Conservation (phyloP, 2,888 invertebrate species). For the Saturnia pavonia region DNA sequence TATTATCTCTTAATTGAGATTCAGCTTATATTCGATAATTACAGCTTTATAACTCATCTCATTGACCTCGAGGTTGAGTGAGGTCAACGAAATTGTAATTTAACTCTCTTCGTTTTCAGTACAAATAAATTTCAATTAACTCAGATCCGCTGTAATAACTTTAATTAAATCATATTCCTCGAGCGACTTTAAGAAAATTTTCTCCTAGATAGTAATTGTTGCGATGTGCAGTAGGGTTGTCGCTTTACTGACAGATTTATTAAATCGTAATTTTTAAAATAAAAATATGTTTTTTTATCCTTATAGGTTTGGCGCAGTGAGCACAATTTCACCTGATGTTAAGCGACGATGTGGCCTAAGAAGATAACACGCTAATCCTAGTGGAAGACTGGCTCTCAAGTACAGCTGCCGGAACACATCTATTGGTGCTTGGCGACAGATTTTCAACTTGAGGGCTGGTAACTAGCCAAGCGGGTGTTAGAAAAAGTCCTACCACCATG, state of each 20-base stretch:
- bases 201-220: conserved; percentile 47
- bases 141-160: conserved; percentile 64
- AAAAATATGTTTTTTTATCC: no score
- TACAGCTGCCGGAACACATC: no score
- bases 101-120: conserved; percentile 57
- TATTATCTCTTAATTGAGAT: conserved; percentile 21
- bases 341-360: no score
- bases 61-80: conserved; percentile 44
- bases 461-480: no score
- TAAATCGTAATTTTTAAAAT: background rate
- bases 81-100: conserved; percentile 63
- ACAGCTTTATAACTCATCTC: conserved; percentile 45
- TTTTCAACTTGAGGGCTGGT: no score
- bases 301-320: no score
- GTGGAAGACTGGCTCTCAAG: no score
- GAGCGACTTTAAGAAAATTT: conserved; percentile 50
- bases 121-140: conserved; percentile 76
- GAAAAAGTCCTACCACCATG: no score
- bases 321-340: no score
- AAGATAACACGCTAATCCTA: no score
- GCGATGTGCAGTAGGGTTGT: conserved; percentile 51
- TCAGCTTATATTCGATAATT: conserved; percentile 38
- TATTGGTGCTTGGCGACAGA: no score
- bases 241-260: conserved; percentile 16
- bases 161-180: conserved; percentile 75